Conservation (phyloP, 2,113 vertebrate species). For the Cricetomys ansorgei region DNA sequence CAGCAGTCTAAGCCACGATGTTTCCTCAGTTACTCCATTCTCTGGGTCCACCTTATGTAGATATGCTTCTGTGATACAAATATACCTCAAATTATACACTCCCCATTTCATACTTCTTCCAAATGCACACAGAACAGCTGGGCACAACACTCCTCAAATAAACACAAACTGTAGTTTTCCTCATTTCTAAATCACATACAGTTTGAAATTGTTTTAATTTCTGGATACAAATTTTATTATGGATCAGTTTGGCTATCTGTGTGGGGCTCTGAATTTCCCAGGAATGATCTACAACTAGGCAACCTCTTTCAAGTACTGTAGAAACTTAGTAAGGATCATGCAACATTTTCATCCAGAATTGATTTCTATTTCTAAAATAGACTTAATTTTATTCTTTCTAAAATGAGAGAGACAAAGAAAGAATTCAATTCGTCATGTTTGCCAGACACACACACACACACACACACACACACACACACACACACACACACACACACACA, state of each 20-base stretch:
- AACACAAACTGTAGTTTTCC: slow-evolving; percentile 77
- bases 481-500: neutral
- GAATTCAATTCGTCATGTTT: neutral
- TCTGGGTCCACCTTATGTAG: neutral
- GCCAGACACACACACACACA: too few relatives aligned
- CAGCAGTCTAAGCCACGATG: fast-evolving
- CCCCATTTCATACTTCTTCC: slow-evolving; percentile 38
- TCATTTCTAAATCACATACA: slow-evolving; percentile 60
- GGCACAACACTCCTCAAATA: slow-evolving; percentile 72
- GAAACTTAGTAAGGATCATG: neutral
- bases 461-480: neutral
- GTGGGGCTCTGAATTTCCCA: slow-evolving; percentile 49
- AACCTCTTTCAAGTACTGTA: neutral
- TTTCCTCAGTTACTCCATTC: neutral
- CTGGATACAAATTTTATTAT: slow-evolving; percentile 66
- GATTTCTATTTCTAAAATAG: slow-evolving; percentile 38
- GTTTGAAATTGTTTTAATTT: slow-evolving; percentile 77
- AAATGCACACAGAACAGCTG: slow-evolving; percentile 63
- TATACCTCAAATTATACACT: neutral
- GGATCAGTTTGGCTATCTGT: slow-evolving; percentile 63
- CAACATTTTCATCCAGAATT: neutral
- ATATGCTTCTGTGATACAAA: slow-evolving; percentile 5
- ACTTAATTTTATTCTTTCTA: neutral
- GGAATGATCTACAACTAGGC: neutral
- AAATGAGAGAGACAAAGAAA: neutral